These are phyloP conservation scores for Leptinotarsa undecemlineata DNA, from an alignment of 1,140 invertebrate species.

Conservation along the genomic window DNA sequence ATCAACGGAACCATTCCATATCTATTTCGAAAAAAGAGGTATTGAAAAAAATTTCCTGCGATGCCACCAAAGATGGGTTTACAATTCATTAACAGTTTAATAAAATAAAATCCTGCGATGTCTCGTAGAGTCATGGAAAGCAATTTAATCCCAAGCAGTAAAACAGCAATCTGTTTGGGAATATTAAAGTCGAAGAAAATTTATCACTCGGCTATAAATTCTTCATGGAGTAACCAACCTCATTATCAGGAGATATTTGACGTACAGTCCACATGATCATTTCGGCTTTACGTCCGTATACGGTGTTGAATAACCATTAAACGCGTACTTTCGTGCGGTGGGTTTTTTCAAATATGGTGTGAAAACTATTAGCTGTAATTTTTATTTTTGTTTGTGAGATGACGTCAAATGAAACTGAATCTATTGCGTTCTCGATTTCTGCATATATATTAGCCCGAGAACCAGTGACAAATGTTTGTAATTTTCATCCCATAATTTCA, in stretches of 20 bases:
- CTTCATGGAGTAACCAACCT: not conserved
- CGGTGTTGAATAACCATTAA: not conserved
- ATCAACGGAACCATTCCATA: too few relatives aligned
- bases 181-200: slow-evolving; percentile 6
- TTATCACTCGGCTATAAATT: not conserved
- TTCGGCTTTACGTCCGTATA: not conserved
- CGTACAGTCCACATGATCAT: not conserved
- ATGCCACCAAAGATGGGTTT: too few relatives aligned
- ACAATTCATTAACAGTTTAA: too few relatives aligned
- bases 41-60: too few relatives aligned
- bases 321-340: not conserved
- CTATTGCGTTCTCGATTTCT: too few relatives aligned
- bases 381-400: not conserved
- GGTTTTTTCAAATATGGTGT: not conserved
- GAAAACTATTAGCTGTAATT: not conserved
- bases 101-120: too few relatives aligned
- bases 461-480: too few relatives aligned
- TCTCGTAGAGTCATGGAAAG: not conserved
- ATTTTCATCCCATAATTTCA: too few relatives aligned
- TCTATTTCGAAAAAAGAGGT: too few relatives aligned
- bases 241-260: not conserved
- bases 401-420: not conserved
- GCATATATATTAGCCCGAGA: too few relatives aligned
- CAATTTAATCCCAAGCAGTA: not conserved
- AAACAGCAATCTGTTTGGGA: not conserved